phyloP scores from a whole-genome alignment of 2,113 vertebrate genomes.

The Brienomyrus brachyistius region DNA sequence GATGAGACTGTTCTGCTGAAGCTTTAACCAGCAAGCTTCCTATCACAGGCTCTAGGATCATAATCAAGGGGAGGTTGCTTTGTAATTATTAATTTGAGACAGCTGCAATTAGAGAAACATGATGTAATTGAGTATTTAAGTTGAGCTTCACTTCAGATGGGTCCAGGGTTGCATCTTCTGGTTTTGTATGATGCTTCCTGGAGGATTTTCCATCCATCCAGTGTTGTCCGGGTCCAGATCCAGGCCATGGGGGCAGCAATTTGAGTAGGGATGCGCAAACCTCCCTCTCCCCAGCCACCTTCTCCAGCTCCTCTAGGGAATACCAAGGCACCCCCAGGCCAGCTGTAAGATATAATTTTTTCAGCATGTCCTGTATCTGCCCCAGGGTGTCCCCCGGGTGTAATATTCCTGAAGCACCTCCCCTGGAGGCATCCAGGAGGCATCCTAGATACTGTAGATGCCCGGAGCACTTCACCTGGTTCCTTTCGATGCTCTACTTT shows the following conservation, averaged over 20 bases:
- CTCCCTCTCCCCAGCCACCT: background rate
- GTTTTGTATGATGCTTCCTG: background rate
- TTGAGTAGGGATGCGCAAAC: too few relatives aligned
- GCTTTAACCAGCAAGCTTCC: background rate
- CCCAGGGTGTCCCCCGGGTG: background rate
- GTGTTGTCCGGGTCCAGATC: too few relatives aligned
- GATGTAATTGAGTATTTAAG: background rate
- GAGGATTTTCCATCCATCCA: background rate
- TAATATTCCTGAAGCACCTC: background rate
- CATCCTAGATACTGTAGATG: background rate
- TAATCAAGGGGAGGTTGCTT: background rate
- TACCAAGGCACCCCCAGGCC: background rate
- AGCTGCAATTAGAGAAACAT: background rate
- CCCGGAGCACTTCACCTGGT: background rate
- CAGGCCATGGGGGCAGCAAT: too few relatives aligned
- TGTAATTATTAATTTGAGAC: background rate
- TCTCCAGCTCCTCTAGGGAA: background rate
- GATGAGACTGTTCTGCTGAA: background rate
- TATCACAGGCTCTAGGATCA: background rate
- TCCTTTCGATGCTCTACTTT: background rate
- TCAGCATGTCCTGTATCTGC: background rate
- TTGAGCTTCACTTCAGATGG: background rate
- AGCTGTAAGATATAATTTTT: background rate
- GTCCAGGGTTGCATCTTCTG: background rate
- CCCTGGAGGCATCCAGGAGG: background rate